Evolutionary conservation across 2,888 invertebrate genomes (phyloP).

Genomic region (Pammene aurita): DNA sequence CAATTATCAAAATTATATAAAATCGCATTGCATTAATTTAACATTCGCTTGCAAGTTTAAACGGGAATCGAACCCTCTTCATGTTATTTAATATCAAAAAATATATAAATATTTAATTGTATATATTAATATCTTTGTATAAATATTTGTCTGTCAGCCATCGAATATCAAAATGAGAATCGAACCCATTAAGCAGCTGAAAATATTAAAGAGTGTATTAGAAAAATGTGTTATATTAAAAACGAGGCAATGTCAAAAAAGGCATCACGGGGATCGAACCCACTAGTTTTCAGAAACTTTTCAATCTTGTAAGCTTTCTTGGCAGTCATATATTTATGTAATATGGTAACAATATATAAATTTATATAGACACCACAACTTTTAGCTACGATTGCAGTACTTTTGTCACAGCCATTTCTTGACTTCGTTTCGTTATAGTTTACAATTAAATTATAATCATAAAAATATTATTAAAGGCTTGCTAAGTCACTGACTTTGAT

Average conservation of each 20-base stretch:
- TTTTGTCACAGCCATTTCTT: background rate
- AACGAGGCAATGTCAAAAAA: conserved; percentile 5
- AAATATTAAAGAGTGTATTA: conserved; percentile 37
- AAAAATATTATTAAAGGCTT: too few relatives aligned
- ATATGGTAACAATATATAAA: conserved; percentile 1
- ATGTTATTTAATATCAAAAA: background rate
- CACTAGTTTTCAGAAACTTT: background rate
- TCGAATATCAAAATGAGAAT: conserved; percentile 23
- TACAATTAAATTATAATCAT: too few relatives aligned
- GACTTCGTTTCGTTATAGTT: too few relatives aligned
- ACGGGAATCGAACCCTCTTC: conserved; percentile 48
- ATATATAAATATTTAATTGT: background rate
- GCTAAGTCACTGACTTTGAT: too few relatives aligned
- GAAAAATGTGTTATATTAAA: background rate
- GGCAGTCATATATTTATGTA: background rate
- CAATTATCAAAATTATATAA: background rate
- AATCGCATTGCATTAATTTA: conserved; percentile 21
- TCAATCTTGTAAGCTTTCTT: background rate
- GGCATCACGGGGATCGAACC: conserved; percentile 17
- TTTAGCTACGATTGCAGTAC: conserved; percentile 9
- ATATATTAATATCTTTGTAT: background rate
- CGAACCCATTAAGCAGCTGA: conserved; percentile 39
- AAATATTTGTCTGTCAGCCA: background rate
- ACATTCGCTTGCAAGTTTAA: conserved; percentile 30
- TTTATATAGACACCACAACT: background rate